A percentile compares a stretch with the other conserved stretches of the same genome.
Evolutionary conservation across 2,797 vertebrate genomes (phyloP).

Genomic region (Okamejei kenojei): DNA sequence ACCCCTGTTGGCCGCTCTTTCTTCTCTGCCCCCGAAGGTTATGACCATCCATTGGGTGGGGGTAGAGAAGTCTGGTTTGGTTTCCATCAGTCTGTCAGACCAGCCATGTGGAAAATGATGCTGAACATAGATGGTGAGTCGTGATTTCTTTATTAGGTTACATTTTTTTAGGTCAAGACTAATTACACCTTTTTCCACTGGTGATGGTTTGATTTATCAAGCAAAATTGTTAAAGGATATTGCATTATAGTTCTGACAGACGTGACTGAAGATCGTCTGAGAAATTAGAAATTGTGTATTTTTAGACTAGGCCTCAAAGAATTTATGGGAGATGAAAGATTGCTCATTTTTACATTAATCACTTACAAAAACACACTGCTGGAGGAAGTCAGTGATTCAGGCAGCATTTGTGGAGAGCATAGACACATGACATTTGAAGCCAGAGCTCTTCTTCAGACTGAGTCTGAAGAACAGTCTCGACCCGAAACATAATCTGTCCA

Average conservation of each 20-base stretch:
- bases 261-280: background rate
- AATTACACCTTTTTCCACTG: background rate
- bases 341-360: background rate
- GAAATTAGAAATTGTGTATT: background rate
- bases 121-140: constrained; percentile 95
- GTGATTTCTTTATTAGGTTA: background rate
- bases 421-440: no score
- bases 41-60: constrained; percentile 91
- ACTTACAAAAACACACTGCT: no score
- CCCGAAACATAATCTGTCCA: no score
- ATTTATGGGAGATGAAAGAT: background rate
- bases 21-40: constrained; percentile 95
- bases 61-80: constrained; percentile 98
- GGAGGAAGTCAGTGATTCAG: no score
- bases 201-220: background rate
- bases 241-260: background rate
- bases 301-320: background rate
- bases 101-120: constrained; percentile 99
- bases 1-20: constrained; percentile 97
- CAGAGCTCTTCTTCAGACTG: no score
- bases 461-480: no score
- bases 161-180: background rate
- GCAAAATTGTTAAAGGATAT: background rate
- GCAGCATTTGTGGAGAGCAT: no score
- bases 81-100: constrained; percentile 95